Evolutionary conservation across 2,888 invertebrate genomes (phyloP), one percentile per base, ranked within the genome.

Genomic region (Caenorhabditis sp.): DNA sequence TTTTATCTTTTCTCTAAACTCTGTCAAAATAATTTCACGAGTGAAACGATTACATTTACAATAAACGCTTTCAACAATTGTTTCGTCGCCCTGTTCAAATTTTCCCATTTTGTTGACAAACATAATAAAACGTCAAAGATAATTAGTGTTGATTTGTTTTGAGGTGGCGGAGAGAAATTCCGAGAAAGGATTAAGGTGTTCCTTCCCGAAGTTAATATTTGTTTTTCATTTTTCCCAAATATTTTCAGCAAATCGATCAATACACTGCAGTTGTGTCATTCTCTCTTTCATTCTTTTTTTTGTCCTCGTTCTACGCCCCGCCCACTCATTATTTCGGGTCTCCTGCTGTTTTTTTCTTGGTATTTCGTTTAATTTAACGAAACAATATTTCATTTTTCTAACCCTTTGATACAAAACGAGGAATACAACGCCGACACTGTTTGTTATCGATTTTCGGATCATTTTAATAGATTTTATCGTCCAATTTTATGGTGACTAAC

Each of bases 321-420:
- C 43, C 43, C 43, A 43, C 43, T 43, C 43, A 43, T 43, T 43
- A 43, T 43, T 43, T 43, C 43, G 43, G 43, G 43, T 43, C 43
- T 43, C 43, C 43, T 43, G 43, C 43, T 43, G 43, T 17, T 43
- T 43, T 43, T 43, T 43, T 43, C 14, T 17, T 14, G 43, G 12
- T 43, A 43, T 43, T 43, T 43, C 17, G 31, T 31, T 31, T 31
- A 10, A 31, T 31, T n/a, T n/a, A n/a, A n/a, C n/a, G n/a, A n/a
- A n/a, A n/a, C n/a, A n/a, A n/a, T n/a, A n/a, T n/a, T n/a, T n/a
- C n/a, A n/a, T n/a, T n/a, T n/a, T n/a, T n/a, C n/a, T n/a, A n/a
- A n/a, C n/a, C n/a, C n/a, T n/a, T n/a, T n/a, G n/a, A n/a, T n/a
- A n/a, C n/a, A n/a, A n/a, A n/a, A n/a, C n/a, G n/a, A n/a, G n/a